Conservation (phyloP, 2,113 vertebrate species). For the Delphinapterus leucas region DNA sequence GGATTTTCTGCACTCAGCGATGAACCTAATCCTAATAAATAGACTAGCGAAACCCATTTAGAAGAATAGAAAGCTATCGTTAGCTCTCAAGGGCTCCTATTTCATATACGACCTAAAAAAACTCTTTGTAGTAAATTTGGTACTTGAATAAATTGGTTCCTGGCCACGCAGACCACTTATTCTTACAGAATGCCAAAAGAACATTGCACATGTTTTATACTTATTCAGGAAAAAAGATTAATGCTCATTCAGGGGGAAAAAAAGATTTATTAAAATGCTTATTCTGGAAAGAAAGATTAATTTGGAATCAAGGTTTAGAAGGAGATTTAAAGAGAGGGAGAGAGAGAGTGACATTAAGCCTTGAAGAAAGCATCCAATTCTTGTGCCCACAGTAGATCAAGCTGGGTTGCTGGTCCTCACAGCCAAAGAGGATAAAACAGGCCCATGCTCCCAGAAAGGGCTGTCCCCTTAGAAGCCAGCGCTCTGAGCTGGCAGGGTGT, state of each 20-base stretch:
- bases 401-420: background rate
- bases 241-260: conserved; percentile 11
- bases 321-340: background rate
- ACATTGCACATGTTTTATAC: conserved; percentile 29
- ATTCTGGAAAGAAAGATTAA: background rate
- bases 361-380: background rate
- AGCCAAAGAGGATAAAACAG: background rate
- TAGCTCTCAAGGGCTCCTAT: background rate
- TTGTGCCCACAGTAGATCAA: background rate
- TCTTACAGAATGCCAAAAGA: conserved; percentile 38
- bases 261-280: conserved; percentile 39
- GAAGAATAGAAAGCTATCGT: background rate
- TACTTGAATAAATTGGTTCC: conserved; percentile 37
- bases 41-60: background rate
- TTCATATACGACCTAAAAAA: background rate
- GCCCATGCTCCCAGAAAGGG: background rate
- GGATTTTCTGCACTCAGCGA: background rate
- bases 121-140: conserved; percentile 1
- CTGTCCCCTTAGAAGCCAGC: background rate
- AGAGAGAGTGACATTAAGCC: background rate
- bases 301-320: conserved; percentile 42
- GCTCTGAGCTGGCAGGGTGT: background rate
- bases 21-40: background rate
- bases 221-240: conserved; percentile 29
- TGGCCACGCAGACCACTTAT: conserved; percentile 1